Conservation (phyloP, 1,140 invertebrate species). For the Physella acuta region DNA sequence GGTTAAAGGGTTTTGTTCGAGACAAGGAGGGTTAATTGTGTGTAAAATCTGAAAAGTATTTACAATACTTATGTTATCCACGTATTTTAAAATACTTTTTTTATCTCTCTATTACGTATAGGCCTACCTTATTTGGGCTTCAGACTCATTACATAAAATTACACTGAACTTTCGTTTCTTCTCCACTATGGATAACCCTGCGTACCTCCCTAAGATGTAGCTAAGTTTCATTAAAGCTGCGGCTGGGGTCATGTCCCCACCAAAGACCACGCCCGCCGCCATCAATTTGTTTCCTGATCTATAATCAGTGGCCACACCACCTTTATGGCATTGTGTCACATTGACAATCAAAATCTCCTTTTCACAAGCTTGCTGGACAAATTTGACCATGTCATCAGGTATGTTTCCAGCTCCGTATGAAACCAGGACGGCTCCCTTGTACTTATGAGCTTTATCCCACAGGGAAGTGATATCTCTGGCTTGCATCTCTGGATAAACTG, state of each 20-base stretch:
- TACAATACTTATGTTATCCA: no score
- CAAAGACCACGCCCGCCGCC: background rate
- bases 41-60: no score
- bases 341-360: background rate
- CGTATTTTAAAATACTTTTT: no score
- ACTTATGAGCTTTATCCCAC: background rate
- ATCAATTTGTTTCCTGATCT: background rate
- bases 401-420: background rate
- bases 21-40: no score
- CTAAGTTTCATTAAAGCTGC: background rate
- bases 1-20: no score
- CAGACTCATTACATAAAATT: no score
- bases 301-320: background rate
- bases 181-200: no score
- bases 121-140: no score
- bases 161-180: no score
- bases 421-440: background rate
- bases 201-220: background rate
- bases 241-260: background rate
- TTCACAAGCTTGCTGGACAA: background rate
- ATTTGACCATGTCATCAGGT: background rate
- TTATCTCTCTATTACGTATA: no score
- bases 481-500: background rate
- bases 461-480: background rate
- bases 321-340: background rate